Conservation (phyloP, 2,797 vertebrate species). For the Ctenopoma kingsleyae region DNA sequence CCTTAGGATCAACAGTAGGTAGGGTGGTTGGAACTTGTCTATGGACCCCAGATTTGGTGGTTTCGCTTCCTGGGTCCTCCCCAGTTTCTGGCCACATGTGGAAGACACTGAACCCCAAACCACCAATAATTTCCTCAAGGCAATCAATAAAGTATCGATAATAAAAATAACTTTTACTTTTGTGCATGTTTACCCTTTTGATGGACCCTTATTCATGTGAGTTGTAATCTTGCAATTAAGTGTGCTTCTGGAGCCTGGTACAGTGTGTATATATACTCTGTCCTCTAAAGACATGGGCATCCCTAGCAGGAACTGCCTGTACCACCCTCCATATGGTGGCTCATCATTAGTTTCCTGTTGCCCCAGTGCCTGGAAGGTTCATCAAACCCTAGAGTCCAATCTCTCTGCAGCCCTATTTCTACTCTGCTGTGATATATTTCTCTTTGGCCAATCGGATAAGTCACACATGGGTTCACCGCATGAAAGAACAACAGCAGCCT, state of each 20-base stretch:
- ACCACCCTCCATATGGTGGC: constrained; percentile 78
- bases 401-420: constrained; percentile 77
- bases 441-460: constrained; percentile 80
- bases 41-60: no score
- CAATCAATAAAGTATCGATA: no score
- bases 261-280: constrained; percentile 44
- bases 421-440: constrained; percentile 75
- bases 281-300: constrained; percentile 71
- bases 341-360: constrained; percentile 78
- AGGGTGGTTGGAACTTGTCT: no score
- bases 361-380: constrained; percentile 57
- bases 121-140: no score
- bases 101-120: no score
- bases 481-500: constrained; percentile 81
- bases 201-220: constrained; percentile 45
- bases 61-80: no score
- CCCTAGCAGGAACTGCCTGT: constrained; percentile 69
- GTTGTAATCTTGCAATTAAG: constrained; percentile 69
- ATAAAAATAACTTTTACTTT: constrained; percentile 35
- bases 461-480: constrained; percentile 79
- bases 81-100: no score
- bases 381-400: constrained; percentile 74
- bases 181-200: constrained; percentile 59
- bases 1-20: no score
- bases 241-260: constrained; percentile 55